Evolutionary conservation across 2,113 vertebrate genomes (phyloP), one percentile per base, ranked within the genome.

Genomic region (Grallaria varia): DNA sequence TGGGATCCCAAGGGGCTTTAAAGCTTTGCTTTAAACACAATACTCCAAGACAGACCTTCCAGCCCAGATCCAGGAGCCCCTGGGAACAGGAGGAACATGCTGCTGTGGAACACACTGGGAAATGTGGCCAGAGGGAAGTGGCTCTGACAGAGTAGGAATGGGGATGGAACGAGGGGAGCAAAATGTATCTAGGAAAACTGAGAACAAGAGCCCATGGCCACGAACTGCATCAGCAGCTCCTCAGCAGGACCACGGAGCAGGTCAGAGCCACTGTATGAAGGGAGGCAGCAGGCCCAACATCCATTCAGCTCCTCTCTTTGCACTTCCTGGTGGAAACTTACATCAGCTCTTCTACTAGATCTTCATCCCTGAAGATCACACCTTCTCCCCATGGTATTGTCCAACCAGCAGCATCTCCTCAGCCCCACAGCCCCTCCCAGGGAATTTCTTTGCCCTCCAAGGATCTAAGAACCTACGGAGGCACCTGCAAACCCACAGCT

Each of bases 211-310:
- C 31, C 79, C 45, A 3, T 0, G 5, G 30, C 4, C 5, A 45
- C 15, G 40, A 68, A 39, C 4, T 0, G 28, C 22, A 49, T 2
- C 16, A 2, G 42, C 23, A 53, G 8, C 64, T 25, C 35, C 47
- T 16, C 16, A 28, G 58, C n/a, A 67, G 37, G 22, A 35, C 27
- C 22, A 1, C 0, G 3, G 27, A 73, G 58, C 44, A n/a, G 72
- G 49, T 52, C 56, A 24, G 2, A 24, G 20, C 12, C 44, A 23
- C 8, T 0, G 11, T 3, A 8, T 0, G 8, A n/a, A 3, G 4
- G 44, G 12, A 66, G 24, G 42, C 19, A 24, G 66, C 71, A 76
- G n/a, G 10, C 25, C 87, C 58, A 37, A 20, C 25, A 31, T 5
- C 19, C 62, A 12, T 6, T 17, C 76, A 22, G 20, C 76, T 55